Evolutionary conservation across 2,113 vertebrate genomes (phyloP).

Genomic region (human): GRCh38 chr7:128551001-128551500

Average conservation of each 20-base stretch:
- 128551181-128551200: background rate
- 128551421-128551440: background rate
- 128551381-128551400: background rate
- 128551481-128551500: background rate
- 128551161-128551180: background rate
- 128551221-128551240: background rate
- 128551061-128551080: background rate
- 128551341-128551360: background rate
- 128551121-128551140: background rate
- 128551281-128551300: background rate
- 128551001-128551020: background rate
- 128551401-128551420: background rate
- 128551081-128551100: background rate
- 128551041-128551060: background rate
- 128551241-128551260: background rate
- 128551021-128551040: background rate
- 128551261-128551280: background rate
- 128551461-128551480: conserved; percentile 2
- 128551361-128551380: background rate
- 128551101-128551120: background rate
- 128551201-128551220: background rate
- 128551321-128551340: background rate
- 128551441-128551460: conserved; percentile 24
- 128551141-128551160: background rate
- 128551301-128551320: background rate